phyloP scores from a whole-genome alignment of 2,797 vertebrate species.

The Lateolabrax maculatus region DNA sequence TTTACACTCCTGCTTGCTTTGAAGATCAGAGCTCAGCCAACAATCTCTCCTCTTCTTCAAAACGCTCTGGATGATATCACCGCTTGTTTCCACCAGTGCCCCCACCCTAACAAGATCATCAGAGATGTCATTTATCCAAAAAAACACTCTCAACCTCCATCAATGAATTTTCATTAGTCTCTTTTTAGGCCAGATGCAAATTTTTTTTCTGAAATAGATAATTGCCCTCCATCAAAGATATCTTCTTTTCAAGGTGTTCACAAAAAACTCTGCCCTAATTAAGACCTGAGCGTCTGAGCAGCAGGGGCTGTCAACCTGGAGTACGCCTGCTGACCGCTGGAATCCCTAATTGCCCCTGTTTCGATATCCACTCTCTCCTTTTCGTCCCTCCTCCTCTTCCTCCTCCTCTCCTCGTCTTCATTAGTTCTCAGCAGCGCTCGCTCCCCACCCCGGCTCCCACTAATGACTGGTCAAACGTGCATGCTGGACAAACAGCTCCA shows the following conservation, averaged over 20 bases:
- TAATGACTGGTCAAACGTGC: conserved; percentile 70
- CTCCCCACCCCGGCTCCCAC: conserved; percentile 48
- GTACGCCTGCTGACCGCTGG: conserved; percentile 55
- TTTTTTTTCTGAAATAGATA: conserved; percentile 66
- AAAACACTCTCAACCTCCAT: conserved; percentile 32
- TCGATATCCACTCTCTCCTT: conserved; percentile 35
- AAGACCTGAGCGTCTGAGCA: conserved; percentile 54
- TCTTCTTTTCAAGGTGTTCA: conserved; percentile 51
- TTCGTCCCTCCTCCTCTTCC: conserved; percentile 9
- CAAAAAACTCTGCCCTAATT: conserved; percentile 71
- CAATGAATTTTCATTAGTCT: conserved; percentile 57
- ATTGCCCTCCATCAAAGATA: conserved; percentile 75
- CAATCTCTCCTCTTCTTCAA: conserved; percentile 49
- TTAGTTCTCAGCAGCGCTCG: conserved; percentile 59
- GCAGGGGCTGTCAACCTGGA: conserved; percentile 69
- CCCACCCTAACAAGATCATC: conserved; percentile 41
- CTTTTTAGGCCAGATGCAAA: conserved; percentile 53
- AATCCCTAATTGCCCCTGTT: conserved; percentile 74
- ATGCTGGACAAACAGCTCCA: conserved; percentile 59
- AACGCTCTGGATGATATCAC: conserved; percentile 38
- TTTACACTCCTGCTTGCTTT: conserved; percentile 54
- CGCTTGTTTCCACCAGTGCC: conserved; percentile 46
- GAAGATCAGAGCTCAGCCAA: conserved; percentile 64
- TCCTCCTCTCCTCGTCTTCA: conserved; percentile 58
- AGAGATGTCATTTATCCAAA: conserved; percentile 35